Conservation (phyloP, 2,888 invertebrate species). For the Tachina fera region DNA sequence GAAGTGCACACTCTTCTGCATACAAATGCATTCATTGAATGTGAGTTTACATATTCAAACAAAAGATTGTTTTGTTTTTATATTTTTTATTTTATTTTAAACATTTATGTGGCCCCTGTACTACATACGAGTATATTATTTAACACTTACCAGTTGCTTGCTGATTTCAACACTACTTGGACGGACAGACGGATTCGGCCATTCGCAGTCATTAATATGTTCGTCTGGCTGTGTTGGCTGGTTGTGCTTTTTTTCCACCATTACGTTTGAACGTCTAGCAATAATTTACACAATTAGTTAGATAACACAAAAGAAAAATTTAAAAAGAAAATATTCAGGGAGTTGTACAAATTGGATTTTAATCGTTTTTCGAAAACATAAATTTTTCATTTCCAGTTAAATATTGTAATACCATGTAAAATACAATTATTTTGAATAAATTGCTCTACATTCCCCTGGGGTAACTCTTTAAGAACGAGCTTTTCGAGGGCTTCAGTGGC, state of each 20-base stretch:
- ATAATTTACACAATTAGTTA: conserved; percentile 52
- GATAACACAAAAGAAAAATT: not conserved
- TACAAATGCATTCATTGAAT: conserved; percentile 26
- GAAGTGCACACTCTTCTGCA: conserved; percentile 28
- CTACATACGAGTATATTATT: conserved; percentile 15
- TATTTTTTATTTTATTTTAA: not conserved
- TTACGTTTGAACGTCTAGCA: conserved; percentile 21
- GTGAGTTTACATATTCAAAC: conserved; percentile 19
- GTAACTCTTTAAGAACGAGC: no score
- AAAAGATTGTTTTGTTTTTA: conserved; percentile 18
- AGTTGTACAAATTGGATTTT: conserved; percentile 65
- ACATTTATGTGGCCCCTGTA: conserved; percentile 20
- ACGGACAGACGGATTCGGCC: conserved; percentile 1
- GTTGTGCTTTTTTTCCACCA: not conserved
- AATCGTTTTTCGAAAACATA: conserved; percentile 51
- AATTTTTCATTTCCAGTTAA: conserved; percentile 25
- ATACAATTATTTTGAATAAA: not conserved
- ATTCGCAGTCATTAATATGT: conserved; percentile 38
- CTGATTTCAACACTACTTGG: conserved; percentile 38
- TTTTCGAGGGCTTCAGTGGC: no score
- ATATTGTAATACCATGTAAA: not conserved
- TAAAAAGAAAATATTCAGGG: conserved; percentile 34
- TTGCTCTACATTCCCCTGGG: no score
- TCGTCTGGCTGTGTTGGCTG: conserved; percentile 15
- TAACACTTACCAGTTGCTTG: conserved; percentile 56